Conservation (phyloP, 2,113 vertebrate genomes). For the Oenanthe oenanthe region DNA sequence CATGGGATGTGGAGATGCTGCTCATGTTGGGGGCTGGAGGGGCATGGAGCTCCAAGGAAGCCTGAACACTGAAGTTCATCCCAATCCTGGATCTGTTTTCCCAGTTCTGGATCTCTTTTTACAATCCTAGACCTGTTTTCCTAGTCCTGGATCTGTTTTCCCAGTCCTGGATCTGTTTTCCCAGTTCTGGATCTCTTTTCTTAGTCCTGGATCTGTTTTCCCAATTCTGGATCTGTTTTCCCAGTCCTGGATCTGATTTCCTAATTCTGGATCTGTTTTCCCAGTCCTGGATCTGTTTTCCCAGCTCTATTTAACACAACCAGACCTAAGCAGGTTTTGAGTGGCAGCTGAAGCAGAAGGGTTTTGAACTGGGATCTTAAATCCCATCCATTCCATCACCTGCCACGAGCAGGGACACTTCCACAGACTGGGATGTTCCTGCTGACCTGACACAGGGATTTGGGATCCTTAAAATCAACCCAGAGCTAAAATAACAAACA, state of each 20-base stretch:
- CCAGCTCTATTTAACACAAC: not conserved
- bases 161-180: not conserved
- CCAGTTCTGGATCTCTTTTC: not conserved
- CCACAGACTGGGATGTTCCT: not conserved
- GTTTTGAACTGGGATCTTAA: not conserved
- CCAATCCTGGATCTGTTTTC: no score
- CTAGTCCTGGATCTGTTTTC: not conserved
- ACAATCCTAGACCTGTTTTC: not conserved
- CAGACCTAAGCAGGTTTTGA: not conserved
- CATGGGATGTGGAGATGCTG: not conserved
- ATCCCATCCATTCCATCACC: not conserved
- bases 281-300: not conserved
- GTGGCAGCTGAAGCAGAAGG: not conserved
- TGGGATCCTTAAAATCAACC: not conserved
- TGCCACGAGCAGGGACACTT: no score
- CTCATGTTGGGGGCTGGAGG: not conserved
- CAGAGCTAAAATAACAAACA: not conserved
- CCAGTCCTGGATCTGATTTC: not conserved
- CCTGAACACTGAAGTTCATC: not conserved
- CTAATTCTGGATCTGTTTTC: not conserved
- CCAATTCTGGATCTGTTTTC: not conserved
- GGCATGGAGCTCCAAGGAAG: not conserved
- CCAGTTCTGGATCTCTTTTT: not conserved
- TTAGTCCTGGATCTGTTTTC: not conserved
- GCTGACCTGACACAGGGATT: accelerated